These are phyloP conservation scores for Agonopterix alstromeriana DNA, from an alignment of 2,888 invertebrate species.

Conservation along the genomic window DNA sequence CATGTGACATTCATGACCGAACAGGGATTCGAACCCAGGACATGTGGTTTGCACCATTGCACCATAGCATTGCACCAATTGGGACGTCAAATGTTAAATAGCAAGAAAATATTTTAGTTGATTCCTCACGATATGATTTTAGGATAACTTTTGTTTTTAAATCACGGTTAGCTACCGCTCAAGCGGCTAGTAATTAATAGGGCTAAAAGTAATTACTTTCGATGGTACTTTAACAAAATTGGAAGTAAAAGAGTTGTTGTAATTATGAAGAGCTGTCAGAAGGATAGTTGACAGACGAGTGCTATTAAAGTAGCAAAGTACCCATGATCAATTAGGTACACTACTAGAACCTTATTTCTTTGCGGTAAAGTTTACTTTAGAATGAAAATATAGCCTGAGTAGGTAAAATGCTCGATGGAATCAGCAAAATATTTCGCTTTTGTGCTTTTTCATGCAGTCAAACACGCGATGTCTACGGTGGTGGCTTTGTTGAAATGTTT, in stretches of 20 bases:
- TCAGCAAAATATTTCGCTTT: neutral
- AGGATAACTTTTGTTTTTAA: too few species aligned
- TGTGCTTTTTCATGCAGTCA: neutral
- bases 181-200: neutral
- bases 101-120: too few species aligned
- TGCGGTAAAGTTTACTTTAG: too few species aligned
- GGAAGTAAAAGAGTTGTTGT: neutral
- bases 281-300: neutral
- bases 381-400: neutral
- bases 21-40: too few species aligned
- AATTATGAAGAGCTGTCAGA: neutral
- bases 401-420: neutral
- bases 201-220: slow-evolving; percentile 1
- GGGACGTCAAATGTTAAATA: too few species aligned
- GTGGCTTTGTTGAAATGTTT: neutral
- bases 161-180: too few species aligned
- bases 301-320: neutral
- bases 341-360: too few species aligned
- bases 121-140: too few species aligned
- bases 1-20: too few species aligned
- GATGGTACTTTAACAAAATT: neutral
- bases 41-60: too few species aligned
- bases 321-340: too few species aligned
- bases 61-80: too few species aligned
- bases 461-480: neutral